Conservation (phyloP, 1,140 invertebrate species). For the Drosophila miranda region DNA sequence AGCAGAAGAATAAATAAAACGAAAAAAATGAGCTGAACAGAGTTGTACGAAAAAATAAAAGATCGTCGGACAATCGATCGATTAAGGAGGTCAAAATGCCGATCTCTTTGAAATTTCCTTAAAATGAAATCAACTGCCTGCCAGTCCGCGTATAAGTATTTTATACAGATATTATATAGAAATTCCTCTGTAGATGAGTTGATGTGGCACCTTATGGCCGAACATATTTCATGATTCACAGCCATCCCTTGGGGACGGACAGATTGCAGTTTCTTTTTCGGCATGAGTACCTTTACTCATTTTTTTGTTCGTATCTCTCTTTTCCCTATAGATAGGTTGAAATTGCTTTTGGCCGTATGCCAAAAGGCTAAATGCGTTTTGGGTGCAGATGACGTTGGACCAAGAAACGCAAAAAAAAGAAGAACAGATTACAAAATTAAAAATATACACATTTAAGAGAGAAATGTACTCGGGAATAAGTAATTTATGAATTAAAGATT, state of each 20-base stretch:
- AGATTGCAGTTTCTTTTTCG: neutral
- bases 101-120: constrained; percentile 30
- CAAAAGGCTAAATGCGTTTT: constrained; percentile 71
- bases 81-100: constrained; percentile 56
- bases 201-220: constrained; percentile 26
- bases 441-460: constrained; percentile 17
- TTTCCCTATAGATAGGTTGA: constrained; percentile 26
- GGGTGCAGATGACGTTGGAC: constrained; percentile 51
- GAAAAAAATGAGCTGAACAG: constrained; percentile 28
- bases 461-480: neutral
- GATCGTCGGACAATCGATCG: constrained; percentile 44
- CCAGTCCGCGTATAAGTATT: neutral
- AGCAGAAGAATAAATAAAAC: constrained; percentile 40
- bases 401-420: constrained; percentile 1
- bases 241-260: constrained; percentile 18
- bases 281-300: constrained; percentile 23
- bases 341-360: constrained; percentile 50
- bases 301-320: constrained; percentile 20
- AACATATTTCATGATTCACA: constrained; percentile 37
- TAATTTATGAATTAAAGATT: constrained; percentile 3
- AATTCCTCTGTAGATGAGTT: constrained; percentile 24
- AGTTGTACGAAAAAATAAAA: constrained; percentile 22
- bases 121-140: constrained; percentile 8
- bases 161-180: neutral
- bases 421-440: constrained; percentile 13